These are phyloP conservation scores for Oligia latruncula DNA, from an alignment of 2,888 invertebrate genomes.

Conservation along the genomic window DNA sequence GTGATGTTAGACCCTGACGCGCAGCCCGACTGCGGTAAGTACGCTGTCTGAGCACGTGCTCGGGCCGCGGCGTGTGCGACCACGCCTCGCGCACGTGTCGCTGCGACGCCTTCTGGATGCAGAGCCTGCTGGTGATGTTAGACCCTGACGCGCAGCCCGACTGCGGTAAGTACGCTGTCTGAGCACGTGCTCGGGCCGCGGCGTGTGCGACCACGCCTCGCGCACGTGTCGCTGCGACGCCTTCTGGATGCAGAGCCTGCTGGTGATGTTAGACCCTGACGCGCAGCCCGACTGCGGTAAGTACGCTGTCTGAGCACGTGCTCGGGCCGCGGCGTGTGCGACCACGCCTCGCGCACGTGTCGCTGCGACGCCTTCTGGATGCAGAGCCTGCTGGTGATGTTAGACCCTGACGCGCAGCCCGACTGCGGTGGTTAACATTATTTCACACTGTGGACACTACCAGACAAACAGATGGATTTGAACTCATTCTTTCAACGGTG, in stretches of 20 bases:
- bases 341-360: constrained; percentile 95
- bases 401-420: constrained; percentile 94
- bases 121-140: constrained; percentile 94
- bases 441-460: background rate
- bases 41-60: constrained; percentile 97
- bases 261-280: constrained; percentile 94
- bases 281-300: constrained; percentile 88
- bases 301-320: constrained; percentile 97
- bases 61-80: constrained; percentile 97
- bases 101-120: constrained; percentile 99
- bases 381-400: constrained; percentile 95
- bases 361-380: constrained; percentile 99
- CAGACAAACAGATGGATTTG: background rate
- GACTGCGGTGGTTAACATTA: background rate
- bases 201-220: constrained; percentile 95
- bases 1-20: constrained; percentile 94
- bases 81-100: constrained; percentile 95
- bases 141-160: constrained; percentile 94
- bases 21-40: constrained; percentile 83
- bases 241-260: constrained; percentile 98
- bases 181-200: constrained; percentile 98
- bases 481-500: background rate
- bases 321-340: constrained; percentile 97
- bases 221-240: constrained; percentile 97
- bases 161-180: constrained; percentile 92